Evolutionary conservation across 2,113 vertebrate genomes (phyloP), one percentile per base, ranked within the genome.

Genomic region (Dicentrarchus labrax): DNA sequence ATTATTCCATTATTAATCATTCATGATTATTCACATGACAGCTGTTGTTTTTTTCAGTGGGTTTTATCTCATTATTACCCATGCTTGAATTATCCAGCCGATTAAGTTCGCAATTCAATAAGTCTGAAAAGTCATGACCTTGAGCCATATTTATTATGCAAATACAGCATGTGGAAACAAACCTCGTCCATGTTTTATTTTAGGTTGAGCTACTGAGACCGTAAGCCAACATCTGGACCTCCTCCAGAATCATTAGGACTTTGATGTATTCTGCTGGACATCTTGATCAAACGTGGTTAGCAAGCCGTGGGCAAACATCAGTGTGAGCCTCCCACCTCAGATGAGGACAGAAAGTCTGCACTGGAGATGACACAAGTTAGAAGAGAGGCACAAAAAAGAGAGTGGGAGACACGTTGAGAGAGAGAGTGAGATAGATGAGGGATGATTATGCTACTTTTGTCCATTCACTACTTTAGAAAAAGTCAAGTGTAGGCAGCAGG

Each of bases 271-370:
- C 60, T 59, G 80, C 72, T 24, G 56, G 86, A 82, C 73, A 75
- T 77, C 84, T 75, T 72, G 83, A 93, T 90, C 85, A 77, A 80
- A 88, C 78, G 77, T 83, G 74, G 83, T 87, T 72, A 53, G 65
- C 60, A 39, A 79, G 76, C 69, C 59, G 47, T 57, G 69, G 79
- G 62, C 75, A 76, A 67, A 72, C 80, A 65, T 72, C 41, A 64
- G 64, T 57, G 21, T 80, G 68, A 70, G 72, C 75, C 53, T 70
- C 77, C 71, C 74, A 41, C 56, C 51, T 65, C 48, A 19, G 70
- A 66, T 19, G 75, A 89, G 67, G 17, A 53, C 17, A 48, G 65
- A 78, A 69, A 72, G 45, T 65, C 1, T 0, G 39, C 21, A 4
- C 41, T 16, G 59, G 65, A 50, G 67, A 53, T 47, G 48, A 71